These are phyloP conservation scores for Gallinago nigripennis DNA, from an alignment of 2,797 vertebrate genomes.

Conservation along the genomic window DNA sequence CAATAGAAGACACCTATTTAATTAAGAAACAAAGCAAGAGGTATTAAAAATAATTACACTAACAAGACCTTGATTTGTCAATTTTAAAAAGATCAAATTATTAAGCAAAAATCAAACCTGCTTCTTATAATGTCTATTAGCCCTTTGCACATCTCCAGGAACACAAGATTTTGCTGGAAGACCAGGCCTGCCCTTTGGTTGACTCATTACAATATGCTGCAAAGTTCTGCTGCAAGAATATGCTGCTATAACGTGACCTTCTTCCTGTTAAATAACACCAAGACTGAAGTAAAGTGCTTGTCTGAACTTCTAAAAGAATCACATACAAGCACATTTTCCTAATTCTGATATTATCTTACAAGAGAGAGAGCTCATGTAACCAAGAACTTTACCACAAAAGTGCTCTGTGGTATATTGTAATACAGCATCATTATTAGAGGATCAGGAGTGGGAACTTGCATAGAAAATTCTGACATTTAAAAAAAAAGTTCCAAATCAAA, in stretches of 20 bases:
- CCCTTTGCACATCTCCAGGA: background rate
- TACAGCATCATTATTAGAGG: background rate
- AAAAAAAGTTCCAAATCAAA: background rate
- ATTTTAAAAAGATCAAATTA: background rate
- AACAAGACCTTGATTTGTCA: background rate
- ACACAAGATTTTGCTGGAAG: background rate
- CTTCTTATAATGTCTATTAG: background rate
- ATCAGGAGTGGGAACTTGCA: background rate
- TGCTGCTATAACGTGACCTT: constrained; percentile 1
- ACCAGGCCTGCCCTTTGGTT: constrained; percentile 15
- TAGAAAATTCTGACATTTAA: background rate
- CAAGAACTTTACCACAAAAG: background rate
- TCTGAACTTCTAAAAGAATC: background rate
- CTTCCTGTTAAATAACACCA: constrained; percentile 17
- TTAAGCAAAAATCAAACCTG: background rate
- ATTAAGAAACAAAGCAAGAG: background rate
- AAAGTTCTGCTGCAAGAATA: background rate
- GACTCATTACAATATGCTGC: constrained; percentile 11
- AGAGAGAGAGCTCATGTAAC: background rate
- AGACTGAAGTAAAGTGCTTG: constrained; percentile 13
- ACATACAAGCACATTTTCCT: constrained; percentile 11
- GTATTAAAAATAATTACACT: background rate
- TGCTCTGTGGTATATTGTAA: background rate
- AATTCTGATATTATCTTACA: background rate
- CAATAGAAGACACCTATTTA: background rate